A percentile compares a stretch with the other conserved stretches of the same genome.
These are phyloP conservation scores for Telmatochromis sp. DNA, from an alignment of 2,113 vertebrate genomes.

Conservation along the genomic window DNA sequence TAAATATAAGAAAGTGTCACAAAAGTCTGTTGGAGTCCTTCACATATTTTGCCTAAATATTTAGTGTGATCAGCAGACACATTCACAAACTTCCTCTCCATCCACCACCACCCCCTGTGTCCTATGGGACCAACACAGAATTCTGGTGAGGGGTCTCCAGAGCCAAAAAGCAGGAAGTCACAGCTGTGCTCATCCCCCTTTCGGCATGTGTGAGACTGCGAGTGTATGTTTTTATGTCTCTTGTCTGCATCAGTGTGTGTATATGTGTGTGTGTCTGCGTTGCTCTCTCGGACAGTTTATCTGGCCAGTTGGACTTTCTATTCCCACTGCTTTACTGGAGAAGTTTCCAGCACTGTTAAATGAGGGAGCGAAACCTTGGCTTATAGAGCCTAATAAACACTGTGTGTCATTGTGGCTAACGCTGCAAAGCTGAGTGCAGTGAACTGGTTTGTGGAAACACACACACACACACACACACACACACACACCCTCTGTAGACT, in stretches of 20 bases:
- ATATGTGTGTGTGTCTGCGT: slow-evolving; percentile 10
- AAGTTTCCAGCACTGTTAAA: slow-evolving; percentile 41
- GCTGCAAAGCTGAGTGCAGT: slow-evolving; percentile 1
- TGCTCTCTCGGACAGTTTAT: slow-evolving; percentile 19
- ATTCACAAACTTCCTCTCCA: not conserved
- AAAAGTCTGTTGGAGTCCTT: not conserved
- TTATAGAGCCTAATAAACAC: slow-evolving; percentile 43
- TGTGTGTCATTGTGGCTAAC: slow-evolving; percentile 24
- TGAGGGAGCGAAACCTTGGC: not conserved
- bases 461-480: not conserved
- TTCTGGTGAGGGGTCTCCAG: slow-evolving; percentile 37
- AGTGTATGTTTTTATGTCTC: slow-evolving; percentile 3
- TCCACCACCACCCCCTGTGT: not conserved
- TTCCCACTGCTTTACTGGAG: slow-evolving; percentile 20
- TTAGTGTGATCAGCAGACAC: not conserved
- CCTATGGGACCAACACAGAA: slow-evolving; percentile 23
- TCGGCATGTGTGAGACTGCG: not conserved
- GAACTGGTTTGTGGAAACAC: slow-evolving; percentile 20
- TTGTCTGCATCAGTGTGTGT: slow-evolving; percentile 4
- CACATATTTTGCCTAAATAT: not conserved
- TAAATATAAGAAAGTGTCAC: not conserved
- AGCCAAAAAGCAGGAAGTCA: slow-evolving; percentile 58
- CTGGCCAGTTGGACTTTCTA: slow-evolving; percentile 17
- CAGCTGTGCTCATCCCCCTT: slow-evolving; percentile 61
- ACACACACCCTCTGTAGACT: not conserved